Evolutionary conservation across 2,888 invertebrate genomes (phyloP), one percentile per base, ranked within the genome.

Genomic region (Dryadula phaetusa): DNA sequence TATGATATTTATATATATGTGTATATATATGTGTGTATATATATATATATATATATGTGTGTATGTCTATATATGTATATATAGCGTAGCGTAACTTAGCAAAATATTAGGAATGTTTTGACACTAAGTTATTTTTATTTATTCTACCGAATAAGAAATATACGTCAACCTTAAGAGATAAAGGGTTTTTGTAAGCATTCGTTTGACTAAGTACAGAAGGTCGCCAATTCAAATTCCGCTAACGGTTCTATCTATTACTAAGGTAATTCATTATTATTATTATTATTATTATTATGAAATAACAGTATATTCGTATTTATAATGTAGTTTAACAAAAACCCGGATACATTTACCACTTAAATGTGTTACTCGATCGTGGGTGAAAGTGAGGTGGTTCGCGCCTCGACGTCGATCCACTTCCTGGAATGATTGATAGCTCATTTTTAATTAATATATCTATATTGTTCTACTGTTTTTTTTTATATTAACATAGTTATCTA

Each of bases 321-420:
- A 34, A 34, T 34, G 42, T 54, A 54, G 20, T 54, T 34, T 34
- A 37, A 54, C 54, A 54, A 20, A 54, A 37, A 54, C 34, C 54
- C 54, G 54, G 54, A 54, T 54, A 37, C 54, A 37, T 54, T 54
- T 54, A 37, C 34, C 20, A 37, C 20, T 54, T 37, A 37, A 54
- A 54, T 37, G 34, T 37, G 54, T 54, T 53, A 53, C n/a, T 54
- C 32, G 32, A 34, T 34, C 54, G 54, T 44, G 58, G 54, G 58
- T 58, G 58, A 58, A 58, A 58, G 56, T 58, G 40, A 58, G 54
- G 37, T 7, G 54, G 34, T 54, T 54, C 20, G 20, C 54, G 20
- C 34, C 54, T 14, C 20, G 20, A 20, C 37, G 42, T 40, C 58
- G 40, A 42, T 58, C n/a, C 42, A 25, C 16, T 58, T 58, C 58